These are phyloP conservation scores for Trachelus tabidus DNA, from an alignment of 2,888 invertebrate genomes.

Conservation along the genomic window DNA sequence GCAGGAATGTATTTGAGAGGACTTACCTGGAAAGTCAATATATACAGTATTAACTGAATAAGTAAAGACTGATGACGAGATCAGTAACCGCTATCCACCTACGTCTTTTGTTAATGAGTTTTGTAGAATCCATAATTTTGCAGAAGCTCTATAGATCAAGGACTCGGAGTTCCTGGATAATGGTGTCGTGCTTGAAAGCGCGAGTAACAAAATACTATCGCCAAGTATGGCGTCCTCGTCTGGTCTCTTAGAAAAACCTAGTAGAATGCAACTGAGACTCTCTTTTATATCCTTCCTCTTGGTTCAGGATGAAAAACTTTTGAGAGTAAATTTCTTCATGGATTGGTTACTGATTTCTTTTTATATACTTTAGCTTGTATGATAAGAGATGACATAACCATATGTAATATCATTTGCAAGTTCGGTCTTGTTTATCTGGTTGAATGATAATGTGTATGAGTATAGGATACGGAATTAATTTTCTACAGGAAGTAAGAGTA, in stretches of 20 bases:
- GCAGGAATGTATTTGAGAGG: not conserved
- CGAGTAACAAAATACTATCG: constrained; percentile 56
- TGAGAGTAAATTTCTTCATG: not conserved
- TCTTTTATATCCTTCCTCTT: not conserved
- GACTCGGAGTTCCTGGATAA: not conserved
- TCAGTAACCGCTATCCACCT: not conserved
- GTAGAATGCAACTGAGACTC: constrained; percentile 40
- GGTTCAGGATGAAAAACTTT: not conserved
- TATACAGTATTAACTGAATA: not conserved
- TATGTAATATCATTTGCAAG: not conserved
- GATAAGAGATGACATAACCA: not conserved
- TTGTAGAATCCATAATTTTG: not conserved
- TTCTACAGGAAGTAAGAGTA: not conserved
- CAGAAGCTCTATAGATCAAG: not conserved
- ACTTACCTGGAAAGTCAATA: not conserved
- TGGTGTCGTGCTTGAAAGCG: constrained; percentile 45
- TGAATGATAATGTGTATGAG: not conserved
- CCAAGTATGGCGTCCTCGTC: constrained; percentile 46
- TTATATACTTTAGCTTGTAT: not conserved
- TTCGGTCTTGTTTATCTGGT: not conserved
- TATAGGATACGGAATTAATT: not conserved
- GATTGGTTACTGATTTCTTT: not conserved
- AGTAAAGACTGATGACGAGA: not conserved
- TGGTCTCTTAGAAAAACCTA: constrained; percentile 42
- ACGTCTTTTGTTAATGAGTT: not conserved